phyloP scores from a whole-genome alignment of 1,140 invertebrate genomes.

The Agrypnia vestita region DNA sequence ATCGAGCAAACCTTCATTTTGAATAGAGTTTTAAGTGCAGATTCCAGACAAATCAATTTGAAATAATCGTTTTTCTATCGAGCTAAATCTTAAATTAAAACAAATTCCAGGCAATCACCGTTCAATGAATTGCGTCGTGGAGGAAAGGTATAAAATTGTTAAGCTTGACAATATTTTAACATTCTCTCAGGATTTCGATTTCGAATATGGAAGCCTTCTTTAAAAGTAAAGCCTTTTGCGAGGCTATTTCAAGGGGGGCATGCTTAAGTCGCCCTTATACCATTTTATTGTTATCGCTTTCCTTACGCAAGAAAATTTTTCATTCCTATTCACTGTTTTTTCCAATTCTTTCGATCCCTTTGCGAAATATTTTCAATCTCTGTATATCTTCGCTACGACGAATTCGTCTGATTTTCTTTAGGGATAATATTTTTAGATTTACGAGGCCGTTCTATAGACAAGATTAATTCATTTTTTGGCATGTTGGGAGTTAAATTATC shows the following conservation, averaged over 20 bases:
- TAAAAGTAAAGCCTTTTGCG: constrained; percentile 31
- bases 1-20: too few species aligned
- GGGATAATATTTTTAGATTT: too few species aligned
- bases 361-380: background rate
- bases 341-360: background rate
- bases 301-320: constrained; percentile 31
- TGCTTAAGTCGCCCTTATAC: constrained; percentile 17
- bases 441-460: too few species aligned
- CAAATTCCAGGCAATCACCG: background rate
- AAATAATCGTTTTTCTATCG: background rate
- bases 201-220: constrained; percentile 37
- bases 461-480: too few species aligned
- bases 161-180: constrained; percentile 39
- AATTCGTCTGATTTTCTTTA: too few species aligned
- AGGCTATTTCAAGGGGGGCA: background rate
- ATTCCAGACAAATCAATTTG: background rate
- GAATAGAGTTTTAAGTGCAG: background rate
- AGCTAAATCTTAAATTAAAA: constrained; percentile 5
- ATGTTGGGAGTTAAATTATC: too few species aligned
- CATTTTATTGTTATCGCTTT: constrained; percentile 44
- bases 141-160: constrained; percentile 6
- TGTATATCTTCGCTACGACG: too few species aligned
- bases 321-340: constrained; percentile 23
- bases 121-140: constrained; percentile 8
- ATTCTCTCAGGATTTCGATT: constrained; percentile 39